Evolutionary conservation across 2,113 vertebrate species (phyloP).

Genomic region (Cervus canadensis): DNA sequence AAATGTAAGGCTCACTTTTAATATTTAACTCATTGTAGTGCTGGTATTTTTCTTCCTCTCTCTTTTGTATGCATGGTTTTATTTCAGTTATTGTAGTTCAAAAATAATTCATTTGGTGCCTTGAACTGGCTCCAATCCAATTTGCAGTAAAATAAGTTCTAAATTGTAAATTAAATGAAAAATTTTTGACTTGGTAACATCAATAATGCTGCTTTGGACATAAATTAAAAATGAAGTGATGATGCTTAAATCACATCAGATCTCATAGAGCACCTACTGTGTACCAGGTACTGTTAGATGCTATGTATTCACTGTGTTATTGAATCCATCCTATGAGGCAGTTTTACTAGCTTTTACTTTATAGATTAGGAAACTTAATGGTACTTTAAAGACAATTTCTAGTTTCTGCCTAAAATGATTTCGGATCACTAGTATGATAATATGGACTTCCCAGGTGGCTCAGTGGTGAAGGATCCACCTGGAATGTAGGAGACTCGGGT

Average conservation of each 20-base stretch:
- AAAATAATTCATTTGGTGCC: not conserved
- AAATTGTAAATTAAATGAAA: not conserved
- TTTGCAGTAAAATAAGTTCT: not conserved
- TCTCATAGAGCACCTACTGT: not conserved
- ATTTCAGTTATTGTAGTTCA: not conserved
- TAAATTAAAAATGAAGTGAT: not conserved
- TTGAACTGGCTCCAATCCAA: not conserved
- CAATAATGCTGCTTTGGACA: not conserved
- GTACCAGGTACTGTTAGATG: not conserved
- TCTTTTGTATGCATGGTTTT: not conserved
- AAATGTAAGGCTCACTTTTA: not conserved
- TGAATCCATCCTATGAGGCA: not conserved
- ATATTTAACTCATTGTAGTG: not conserved
- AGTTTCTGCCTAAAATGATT: not conserved
- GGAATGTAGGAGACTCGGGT: not conserved
- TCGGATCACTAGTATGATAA: not conserved
- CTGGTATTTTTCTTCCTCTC: not conserved
- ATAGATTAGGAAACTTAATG: not conserved
- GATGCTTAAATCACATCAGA: not conserved
- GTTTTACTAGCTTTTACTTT: not conserved
- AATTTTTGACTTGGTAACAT: not conserved
- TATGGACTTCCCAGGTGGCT: not conserved
- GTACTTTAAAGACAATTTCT: not conserved
- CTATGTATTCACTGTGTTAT: no score
- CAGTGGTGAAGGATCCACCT: not conserved